Evolutionary conservation across 2,888 invertebrate species (phyloP).

Genomic region (Zhengitettix transpicula): DNA sequence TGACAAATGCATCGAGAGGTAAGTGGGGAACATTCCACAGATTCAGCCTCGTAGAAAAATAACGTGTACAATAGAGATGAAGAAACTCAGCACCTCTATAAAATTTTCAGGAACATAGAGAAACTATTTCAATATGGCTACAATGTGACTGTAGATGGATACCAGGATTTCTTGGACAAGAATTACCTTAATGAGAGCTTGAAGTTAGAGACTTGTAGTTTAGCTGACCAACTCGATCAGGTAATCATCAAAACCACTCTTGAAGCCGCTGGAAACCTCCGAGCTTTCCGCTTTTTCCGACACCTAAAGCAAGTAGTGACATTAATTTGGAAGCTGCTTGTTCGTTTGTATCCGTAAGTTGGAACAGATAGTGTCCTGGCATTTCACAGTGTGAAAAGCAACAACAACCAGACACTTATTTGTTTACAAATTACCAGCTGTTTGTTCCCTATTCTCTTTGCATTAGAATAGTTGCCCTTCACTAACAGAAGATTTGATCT

Average conservation of each 20-base stretch:
- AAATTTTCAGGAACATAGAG: slow-evolving; percentile 31
- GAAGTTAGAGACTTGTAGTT: slow-evolving; percentile 47
- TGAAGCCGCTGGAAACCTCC: no score
- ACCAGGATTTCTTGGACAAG: slow-evolving; percentile 30
- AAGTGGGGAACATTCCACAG: slow-evolving; percentile 22
- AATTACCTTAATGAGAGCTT: slow-evolving; percentile 24
- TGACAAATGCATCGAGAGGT: slow-evolving; percentile 62
- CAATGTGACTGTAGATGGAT: slow-evolving; percentile 31
- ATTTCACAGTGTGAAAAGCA: slow-evolving; percentile 2
- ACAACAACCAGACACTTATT: no score
- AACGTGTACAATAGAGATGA: not conserved
- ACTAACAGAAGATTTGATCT: no score
- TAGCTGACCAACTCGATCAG: slow-evolving; percentile 57
- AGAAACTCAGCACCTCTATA: not conserved
- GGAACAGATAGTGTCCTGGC: not conserved
- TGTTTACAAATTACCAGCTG: no score
- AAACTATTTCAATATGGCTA: slow-evolving; percentile 22
- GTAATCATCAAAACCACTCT: slow-evolving; percentile 27
- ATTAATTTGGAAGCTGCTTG: not conserved
- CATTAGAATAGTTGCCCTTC: no score
- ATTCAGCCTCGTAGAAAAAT: not conserved
- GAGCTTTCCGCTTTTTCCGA: no score
- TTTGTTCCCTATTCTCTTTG: no score
- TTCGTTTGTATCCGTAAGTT: not conserved
- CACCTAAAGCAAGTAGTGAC: not conserved